Evolutionary conservation across 2,113 vertebrate genomes (phyloP).

Genomic region (Catagonus wagneri): DNA sequence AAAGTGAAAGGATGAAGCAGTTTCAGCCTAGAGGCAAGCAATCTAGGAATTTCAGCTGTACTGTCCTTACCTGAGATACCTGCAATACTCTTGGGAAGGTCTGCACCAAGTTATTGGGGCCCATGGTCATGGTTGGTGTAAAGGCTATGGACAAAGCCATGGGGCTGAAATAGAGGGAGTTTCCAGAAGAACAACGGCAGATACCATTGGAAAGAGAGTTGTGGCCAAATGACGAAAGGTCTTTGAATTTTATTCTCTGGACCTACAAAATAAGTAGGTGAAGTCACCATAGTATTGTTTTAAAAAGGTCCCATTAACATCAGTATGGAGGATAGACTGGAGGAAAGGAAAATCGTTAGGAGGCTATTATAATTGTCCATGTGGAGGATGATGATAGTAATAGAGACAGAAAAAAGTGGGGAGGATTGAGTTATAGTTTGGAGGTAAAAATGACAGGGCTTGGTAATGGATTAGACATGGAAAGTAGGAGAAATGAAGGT

Average conservation of each 20-base stretch:
- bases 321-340: background rate
- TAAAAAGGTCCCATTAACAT: background rate
- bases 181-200: background rate
- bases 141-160: background rate
- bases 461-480: background rate
- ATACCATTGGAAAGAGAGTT: conserved; percentile 19
- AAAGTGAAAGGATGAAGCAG: background rate
- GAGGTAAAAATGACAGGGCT: background rate
- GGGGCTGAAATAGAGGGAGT: background rate
- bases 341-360: conserved; percentile 6
- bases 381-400: background rate
- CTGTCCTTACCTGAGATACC: background rate
- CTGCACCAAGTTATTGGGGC: background rate
- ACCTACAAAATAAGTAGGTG: background rate
- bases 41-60: background rate
- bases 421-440: background rate
- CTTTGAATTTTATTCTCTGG: conserved; percentile 52
- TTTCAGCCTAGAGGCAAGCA: background rate
- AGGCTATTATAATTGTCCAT: background rate
- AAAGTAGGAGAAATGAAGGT: background rate
- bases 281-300: background rate
- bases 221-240: background rate
- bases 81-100: background rate
- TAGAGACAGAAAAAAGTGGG: background rate
- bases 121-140: background rate